A percentile compares a stretch with the other conserved stretches of the same genome.
These are phyloP conservation scores for Dallia pectoralis DNA, from an alignment of 2,797 vertebrate species.

Conservation along the genomic window DNA sequence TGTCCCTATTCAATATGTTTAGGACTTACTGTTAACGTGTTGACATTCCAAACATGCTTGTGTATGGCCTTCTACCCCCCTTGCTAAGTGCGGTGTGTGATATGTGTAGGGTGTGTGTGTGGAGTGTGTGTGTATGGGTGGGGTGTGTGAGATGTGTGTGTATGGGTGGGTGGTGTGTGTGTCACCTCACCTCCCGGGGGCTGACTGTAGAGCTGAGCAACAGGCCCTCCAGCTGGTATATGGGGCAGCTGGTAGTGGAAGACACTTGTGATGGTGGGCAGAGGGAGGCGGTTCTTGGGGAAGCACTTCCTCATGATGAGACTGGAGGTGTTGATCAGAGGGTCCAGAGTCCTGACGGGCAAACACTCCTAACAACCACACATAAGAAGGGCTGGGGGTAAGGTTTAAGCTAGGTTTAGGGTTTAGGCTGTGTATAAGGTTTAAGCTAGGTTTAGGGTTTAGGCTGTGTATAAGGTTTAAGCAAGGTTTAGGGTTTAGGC, in stretches of 20 bases:
- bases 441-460: neutral
- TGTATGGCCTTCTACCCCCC: neutral
- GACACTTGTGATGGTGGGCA: conserved; percentile 92
- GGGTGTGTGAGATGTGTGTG: neutral
- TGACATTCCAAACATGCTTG: neutral
- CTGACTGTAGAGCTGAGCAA: conserved; percentile 88
- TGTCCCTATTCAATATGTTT: neutral
- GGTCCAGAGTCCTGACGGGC: conserved; percentile 91
- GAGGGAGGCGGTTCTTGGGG: conserved; percentile 95
- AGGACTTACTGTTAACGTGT: neutral
- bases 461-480: too few relatives aligned
- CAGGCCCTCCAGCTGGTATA: conserved; percentile 85
- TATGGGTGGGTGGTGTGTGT: neutral
- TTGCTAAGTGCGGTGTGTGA: neutral
- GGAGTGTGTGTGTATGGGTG: neutral
- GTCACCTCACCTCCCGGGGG: conserved; percentile 87
- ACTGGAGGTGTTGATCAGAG: conserved; percentile 92
- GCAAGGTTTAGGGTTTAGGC: neutral
- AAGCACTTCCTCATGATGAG: conserved; percentile 99
- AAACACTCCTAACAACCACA: conserved; percentile 85
- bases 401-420: neutral
- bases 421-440: neutral
- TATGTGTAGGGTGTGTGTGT: neutral
- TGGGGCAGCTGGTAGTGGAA: conserved; percentile 87
- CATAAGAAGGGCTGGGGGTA: neutral